phyloP scores from a whole-genome alignment of 1,140 invertebrate species.

The Charaxes varanes region DNA sequence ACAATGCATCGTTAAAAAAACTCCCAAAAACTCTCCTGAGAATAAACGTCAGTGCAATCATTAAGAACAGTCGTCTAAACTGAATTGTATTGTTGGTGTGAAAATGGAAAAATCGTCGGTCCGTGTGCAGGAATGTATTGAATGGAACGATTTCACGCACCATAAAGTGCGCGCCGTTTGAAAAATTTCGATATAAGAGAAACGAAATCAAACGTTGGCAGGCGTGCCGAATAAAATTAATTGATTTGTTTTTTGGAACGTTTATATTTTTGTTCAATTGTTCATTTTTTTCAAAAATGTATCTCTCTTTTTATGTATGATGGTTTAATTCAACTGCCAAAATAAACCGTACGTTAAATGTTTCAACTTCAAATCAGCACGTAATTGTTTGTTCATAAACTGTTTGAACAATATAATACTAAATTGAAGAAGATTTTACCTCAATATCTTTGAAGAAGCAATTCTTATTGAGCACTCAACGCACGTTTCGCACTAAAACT shows the following conservation, averaged over 20 bases:
- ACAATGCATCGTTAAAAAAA: conserved; percentile 28
- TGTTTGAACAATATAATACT: no score
- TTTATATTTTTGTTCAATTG: conserved; percentile 17
- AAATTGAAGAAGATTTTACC: no score
- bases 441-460: no score
- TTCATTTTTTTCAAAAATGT: conserved; percentile 7
- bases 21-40: conserved; percentile 22
- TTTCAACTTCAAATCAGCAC: no score
- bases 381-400: no score
- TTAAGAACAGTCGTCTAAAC: conserved; percentile 52
- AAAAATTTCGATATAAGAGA: conserved; percentile 48
- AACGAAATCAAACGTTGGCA: conserved; percentile 44
- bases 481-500: no score
- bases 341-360: neutral
- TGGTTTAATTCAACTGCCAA: neutral
- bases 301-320: conserved; percentile 1
- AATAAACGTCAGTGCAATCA: conserved; percentile 40
- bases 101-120: conserved; percentile 62
- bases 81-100: conserved; percentile 57
- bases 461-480: no score
- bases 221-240: conserved; percentile 62
- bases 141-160: conserved; percentile 63
- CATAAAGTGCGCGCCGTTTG: conserved; percentile 54
- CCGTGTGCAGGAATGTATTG: conserved; percentile 39
- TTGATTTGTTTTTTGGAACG: conserved; percentile 58